phyloP scores from a whole-genome alignment of 2,797 vertebrate species.

The Steatocranus sp. region DNA sequence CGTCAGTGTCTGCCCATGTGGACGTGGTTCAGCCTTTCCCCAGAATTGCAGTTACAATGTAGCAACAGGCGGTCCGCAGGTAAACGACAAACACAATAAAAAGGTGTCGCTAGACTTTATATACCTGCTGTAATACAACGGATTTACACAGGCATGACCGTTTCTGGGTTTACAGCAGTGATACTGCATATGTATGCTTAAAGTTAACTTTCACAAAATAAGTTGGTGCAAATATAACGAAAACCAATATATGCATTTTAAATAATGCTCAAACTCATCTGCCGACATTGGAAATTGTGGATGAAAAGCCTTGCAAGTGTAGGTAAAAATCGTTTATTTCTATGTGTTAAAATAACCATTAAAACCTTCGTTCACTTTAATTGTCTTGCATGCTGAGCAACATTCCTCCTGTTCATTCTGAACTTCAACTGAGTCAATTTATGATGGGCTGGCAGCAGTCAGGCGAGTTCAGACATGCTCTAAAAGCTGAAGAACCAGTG shows the following conservation, averaged over 20 bases:
- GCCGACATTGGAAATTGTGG: fast-evolving
- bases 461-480: conserved; percentile 49
- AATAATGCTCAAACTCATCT: background rate
- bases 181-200: background rate
- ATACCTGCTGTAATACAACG: background rate
- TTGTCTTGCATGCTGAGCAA: background rate
- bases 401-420: conserved; percentile 47
- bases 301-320: background rate
- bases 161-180: background rate
- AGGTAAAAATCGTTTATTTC: fast-evolving
- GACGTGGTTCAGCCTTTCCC: conserved; percentile 24
- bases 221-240: background rate
- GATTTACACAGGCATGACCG: background rate
- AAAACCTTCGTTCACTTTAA: background rate
- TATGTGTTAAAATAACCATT: background rate
- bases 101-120: background rate
- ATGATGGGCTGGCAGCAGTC: conserved; percentile 8
- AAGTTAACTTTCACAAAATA: fast-evolving
- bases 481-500: conserved; percentile 16
- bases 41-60: conserved; percentile 20
- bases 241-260: background rate
- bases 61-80: conserved; percentile 56
- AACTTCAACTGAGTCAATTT: conserved; percentile 41
- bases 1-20: conserved; percentile 44
- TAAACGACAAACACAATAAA: background rate